Conservation (phyloP, 2,888 invertebrate species). For the Biston betularia region DNA sequence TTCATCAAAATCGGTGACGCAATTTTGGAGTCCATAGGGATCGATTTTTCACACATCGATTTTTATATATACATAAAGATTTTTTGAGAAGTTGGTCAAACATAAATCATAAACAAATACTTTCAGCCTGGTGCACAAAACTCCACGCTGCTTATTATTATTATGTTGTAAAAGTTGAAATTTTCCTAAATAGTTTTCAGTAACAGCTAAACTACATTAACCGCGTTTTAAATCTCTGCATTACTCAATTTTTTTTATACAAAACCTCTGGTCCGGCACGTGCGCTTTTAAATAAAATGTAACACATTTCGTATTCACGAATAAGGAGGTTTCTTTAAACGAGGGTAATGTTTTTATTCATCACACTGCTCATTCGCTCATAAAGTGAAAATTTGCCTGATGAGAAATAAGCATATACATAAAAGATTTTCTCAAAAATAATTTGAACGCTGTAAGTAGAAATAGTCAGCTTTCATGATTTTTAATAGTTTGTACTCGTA, state of each 20-base stretch:
- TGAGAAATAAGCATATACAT: background rate
- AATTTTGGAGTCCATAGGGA: too few relatives aligned
- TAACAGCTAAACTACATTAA: conserved; percentile 15
- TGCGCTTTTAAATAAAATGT: conserved; percentile 32
- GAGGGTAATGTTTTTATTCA: conserved; percentile 20
- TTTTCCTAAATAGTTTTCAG: background rate
- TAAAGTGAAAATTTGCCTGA: conserved; percentile 10
- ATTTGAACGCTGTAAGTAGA: background rate
- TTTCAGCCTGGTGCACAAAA: too few relatives aligned
- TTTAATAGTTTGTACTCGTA: too few relatives aligned
- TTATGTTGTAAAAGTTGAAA: too few relatives aligned
- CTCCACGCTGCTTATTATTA: too few relatives aligned
- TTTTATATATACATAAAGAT: too few relatives aligned
- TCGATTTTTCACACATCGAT: too few relatives aligned
- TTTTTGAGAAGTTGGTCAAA: too few relatives aligned
- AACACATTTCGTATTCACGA: conserved; percentile 25
- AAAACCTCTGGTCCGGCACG: conserved; percentile 36
- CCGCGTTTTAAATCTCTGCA: conserved; percentile 48
- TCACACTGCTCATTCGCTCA: conserved; percentile 21
- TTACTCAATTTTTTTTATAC: conserved; percentile 51
- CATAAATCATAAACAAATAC: too few relatives aligned
- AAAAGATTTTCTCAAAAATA: background rate
- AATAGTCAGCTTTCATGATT: background rate
- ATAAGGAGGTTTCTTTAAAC: conserved; percentile 16
- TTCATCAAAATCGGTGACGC: too few relatives aligned